Evolutionary conservation across 1,140 invertebrate species (phyloP).

Genomic region (Tetragonula clypearis): DNA sequence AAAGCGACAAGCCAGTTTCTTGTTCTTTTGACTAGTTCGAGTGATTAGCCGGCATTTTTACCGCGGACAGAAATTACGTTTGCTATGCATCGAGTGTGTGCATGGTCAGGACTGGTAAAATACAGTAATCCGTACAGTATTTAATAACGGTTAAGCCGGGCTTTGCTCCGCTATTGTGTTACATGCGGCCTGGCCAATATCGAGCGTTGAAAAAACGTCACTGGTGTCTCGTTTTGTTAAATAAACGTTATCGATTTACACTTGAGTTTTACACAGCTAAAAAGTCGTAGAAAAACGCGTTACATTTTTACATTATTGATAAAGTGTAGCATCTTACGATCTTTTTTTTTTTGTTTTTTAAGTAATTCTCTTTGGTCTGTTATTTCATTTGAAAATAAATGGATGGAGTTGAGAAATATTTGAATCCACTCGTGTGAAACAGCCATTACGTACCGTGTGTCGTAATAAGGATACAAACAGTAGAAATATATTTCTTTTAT

Average conservation of each 20-base stretch:
- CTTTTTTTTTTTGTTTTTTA: background rate
- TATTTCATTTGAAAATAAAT: no score
- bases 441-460: no score
- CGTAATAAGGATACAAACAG: no score
- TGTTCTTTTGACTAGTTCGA: background rate
- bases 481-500: background rate
- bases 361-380: background rate
- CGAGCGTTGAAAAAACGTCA: background rate
- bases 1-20: background rate
- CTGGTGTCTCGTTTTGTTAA: background rate
- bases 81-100: background rate
- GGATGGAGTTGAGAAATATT: background rate
- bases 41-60: background rate
- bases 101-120: background rate
- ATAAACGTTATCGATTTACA: background rate
- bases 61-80: background rate
- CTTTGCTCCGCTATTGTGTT: background rate
- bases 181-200: background rate
- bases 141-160: background rate
- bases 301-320: background rate
- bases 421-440: background rate
- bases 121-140: background rate
- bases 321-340: background rate
- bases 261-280: background rate
- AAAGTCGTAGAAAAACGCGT: no score